Base-by-base conservation (phyloP, 1,140 invertebrate species). In the Pseudachorutes palmiensis region DNA sequence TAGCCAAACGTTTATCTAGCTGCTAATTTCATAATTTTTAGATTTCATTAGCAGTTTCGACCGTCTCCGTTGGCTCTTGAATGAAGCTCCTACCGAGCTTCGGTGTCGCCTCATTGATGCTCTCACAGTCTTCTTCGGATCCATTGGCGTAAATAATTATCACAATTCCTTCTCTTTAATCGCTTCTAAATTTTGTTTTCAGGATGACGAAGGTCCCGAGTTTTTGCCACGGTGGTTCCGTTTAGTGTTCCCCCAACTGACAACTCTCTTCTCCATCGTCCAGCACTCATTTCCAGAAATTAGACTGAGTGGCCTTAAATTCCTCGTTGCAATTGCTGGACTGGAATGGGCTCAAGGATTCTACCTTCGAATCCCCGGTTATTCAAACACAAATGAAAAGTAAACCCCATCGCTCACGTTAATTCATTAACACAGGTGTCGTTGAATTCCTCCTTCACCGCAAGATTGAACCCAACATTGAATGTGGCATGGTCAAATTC, bases 261-360 rank as follows among this genome's bases (percentile, higher is more conserved):
- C 69, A n/a, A 29, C 59, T n/a, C 55, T 74, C 2, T 68, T 74
- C 33, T 58, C 33, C 31, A 26, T 74, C 22, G 73, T 71, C 2
- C 66, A 70, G 62, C 63, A 65, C 48, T 71, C 73, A 22, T 74
- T 74, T 65, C 63, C 71, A 9, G 73, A 74, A 49, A 67, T 74
- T 24, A 55, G 69, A 28, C 41, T 71, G 5, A 51, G 33, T n/a
- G 58, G 69, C 9, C 33, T 74, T 2, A 67, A 71, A 19, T 71
- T 73, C 41, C 58, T 73, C 1, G 55, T 58, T 12, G 59, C 65
- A 2, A 69, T 73, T 48, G 69, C 72, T 2, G 65, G 60, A 41
- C n/a, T 71, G 14, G 69, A 73, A 60, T 73, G 72, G 72, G 72
- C 72, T 22, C 72, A 73, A 33, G 68, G 61, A 29, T 69, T 70